A percentile compares a stretch with the other conserved stretches of the same genome.
phyloP scores from a whole-genome alignment of 2,113 vertebrate genomes.

The Canis aureus region DNA sequence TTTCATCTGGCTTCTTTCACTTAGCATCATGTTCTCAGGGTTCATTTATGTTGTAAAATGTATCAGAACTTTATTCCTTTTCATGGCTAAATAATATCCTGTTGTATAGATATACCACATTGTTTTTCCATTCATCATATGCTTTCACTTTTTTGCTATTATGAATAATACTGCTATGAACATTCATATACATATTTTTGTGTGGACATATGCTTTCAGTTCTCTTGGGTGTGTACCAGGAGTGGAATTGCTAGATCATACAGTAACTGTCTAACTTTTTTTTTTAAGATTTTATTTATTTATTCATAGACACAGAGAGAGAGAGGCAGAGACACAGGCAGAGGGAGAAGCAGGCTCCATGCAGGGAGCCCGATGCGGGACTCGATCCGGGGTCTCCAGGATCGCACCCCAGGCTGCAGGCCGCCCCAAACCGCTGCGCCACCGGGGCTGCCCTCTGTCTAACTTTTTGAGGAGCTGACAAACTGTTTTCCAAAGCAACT shows the following conservation, averaged over 20 bases:
- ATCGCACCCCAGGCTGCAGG: too few relatives aligned
- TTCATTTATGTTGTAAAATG: not conserved
- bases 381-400: too few relatives aligned
- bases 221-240: not conserved
- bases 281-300: too few relatives aligned
- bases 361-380: too few relatives aligned
- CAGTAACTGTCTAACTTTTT: not conserved
- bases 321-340: too few relatives aligned
- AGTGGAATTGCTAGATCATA: not conserved
- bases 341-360: too few relatives aligned
- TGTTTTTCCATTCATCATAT: not conserved
- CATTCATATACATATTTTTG: not conserved
- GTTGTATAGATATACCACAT: not conserved
- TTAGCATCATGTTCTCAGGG: slow-evolving; percentile 17
- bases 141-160: not conserved
- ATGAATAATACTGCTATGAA: not conserved
- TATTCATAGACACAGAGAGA: too few relatives aligned
- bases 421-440: too few relatives aligned
- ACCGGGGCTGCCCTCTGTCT: not conserved
- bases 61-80: slow-evolving; percentile 8
- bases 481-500: slow-evolving; percentile 35
- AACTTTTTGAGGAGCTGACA: slow-evolving; percentile 28
- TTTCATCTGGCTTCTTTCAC: not conserved
- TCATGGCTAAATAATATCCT: not conserved
- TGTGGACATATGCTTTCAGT: not conserved